Evolutionary conservation across 2,113 vertebrate genomes (phyloP).

Genomic region (Thamnaconus septentrionalis): DNA sequence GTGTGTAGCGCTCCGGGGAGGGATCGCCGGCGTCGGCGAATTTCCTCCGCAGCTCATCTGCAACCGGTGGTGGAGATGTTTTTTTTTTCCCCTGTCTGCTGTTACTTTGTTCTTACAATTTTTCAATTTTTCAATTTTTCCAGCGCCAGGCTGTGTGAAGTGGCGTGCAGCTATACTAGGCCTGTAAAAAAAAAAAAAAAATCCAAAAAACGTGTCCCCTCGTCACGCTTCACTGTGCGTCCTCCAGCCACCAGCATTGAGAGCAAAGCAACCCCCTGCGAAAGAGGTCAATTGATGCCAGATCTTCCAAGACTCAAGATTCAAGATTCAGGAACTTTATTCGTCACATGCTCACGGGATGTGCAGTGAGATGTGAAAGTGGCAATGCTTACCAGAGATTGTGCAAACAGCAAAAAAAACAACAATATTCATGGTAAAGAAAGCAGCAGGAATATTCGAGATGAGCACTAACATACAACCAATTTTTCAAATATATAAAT

Average conservation of each 20-base stretch:
- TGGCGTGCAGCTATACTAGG: conserved; percentile 3
- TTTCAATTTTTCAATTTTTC: conserved; percentile 10
- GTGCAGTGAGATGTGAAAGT: too few relatives aligned
- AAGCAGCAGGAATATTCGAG: too few relatives aligned
- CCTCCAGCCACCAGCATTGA: background rate
- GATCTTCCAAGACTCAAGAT: too few relatives aligned
- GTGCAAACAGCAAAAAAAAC: too few relatives aligned
- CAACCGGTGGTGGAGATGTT: conserved; percentile 14
- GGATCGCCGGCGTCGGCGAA: conserved; percentile 60
- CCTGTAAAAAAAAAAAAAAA: background rate
- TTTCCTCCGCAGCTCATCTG: conserved; percentile 55
- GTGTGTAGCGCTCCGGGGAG: conserved; percentile 58
- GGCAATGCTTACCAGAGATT: too few relatives aligned
- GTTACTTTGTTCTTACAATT: conserved; percentile 11
- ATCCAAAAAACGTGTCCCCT: background rate
- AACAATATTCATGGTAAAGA: too few relatives aligned
- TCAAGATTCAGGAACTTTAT: too few relatives aligned
- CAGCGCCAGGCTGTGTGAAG: conserved; percentile 17
- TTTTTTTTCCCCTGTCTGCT: conserved; percentile 18
- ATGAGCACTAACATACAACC: too few relatives aligned
- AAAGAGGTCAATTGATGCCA: too few relatives aligned
- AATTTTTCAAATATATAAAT: too few relatives aligned
- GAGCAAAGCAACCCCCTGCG: background rate
- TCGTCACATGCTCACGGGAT: too few relatives aligned
- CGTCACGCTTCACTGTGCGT: background rate